Evolutionary conservation across 1,140 invertebrate species (phyloP), one percentile per base, ranked within the genome.

Genomic region (Chironomus striatipennis): DNA sequence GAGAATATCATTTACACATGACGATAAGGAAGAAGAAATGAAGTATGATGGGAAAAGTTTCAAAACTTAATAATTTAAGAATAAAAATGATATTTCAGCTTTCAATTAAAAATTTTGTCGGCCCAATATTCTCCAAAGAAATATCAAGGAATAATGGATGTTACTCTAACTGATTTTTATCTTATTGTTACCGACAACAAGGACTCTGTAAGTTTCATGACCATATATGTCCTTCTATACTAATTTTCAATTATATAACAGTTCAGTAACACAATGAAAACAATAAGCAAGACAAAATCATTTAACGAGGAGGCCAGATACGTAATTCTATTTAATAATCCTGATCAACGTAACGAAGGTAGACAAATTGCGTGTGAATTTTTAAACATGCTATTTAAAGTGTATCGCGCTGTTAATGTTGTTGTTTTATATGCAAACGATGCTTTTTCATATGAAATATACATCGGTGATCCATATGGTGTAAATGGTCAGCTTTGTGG

Each of bases 241-340:
- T 10, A 47, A 10, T 9, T 47, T 57, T 15, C 12, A 15, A 57
- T n/a, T 57, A 47, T 15, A n/a, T 57, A 57, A 34, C 5, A 77
- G 0, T 42, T 81, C 9, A 73, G 73, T 0, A 43, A n/a, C 0
- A 74, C 81, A 1, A 76, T 82, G 77, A n/a, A 12, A 0, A 21
- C 74, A 43, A 74, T 80, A 0, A 79, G 75, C 42, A 64, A 75
- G 12, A 79, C 76, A 73, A 65, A 76, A 8, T 80, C 81, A 0
- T 82, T 80, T 79, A 82, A 82, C 74, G 81, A 80, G 0, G 81
- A 80, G 0, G 81, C 79, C 0, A 76, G 78, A 5, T 81, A 81
- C 24, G 57, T 82, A 8, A 75, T 82, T 18, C 77, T 82, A 43
- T 82, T 75, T 42, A 78, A 82, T 42, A 75, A 75, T 73, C 74